Conservation (phyloP, 1,140 invertebrate genomes). For the Nasonia longicornis region DNA sequence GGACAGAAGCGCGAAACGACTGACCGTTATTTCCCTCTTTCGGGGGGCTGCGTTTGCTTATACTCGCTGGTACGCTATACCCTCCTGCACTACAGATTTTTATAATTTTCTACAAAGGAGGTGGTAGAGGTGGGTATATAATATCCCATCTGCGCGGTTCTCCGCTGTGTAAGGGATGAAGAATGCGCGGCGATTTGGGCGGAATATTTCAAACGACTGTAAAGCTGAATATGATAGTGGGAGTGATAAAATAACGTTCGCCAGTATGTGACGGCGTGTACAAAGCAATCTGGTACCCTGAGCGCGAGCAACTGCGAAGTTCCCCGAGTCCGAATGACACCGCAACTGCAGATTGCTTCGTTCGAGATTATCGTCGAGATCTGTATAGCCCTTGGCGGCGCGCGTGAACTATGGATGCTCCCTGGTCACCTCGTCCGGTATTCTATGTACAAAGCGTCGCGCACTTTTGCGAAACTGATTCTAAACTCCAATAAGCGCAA, state of each 20-base stretch:
- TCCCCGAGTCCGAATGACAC: neutral
- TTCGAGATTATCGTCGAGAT: neutral
- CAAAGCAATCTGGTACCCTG: too few species aligned
- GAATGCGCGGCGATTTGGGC: too few species aligned
- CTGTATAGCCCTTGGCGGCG: neutral
- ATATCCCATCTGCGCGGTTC: too few species aligned
- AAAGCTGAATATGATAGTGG: too few species aligned
- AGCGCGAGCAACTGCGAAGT: neutral
- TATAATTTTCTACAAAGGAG: constrained; percentile 4
- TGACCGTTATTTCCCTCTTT: neutral
- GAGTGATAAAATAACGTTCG: too few species aligned
- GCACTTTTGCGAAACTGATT: neutral
- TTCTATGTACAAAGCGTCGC: neutral
- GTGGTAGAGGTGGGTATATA: neutral
- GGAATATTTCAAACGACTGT: too few species aligned
- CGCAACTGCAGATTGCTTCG: neutral
- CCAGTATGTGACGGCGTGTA: too few species aligned
- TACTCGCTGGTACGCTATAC: neutral
- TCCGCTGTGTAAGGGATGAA: too few species aligned
- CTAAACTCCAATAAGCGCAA: too few species aligned
- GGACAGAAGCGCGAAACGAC: neutral
- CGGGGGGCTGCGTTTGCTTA: neutral
- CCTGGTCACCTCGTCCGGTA: neutral
- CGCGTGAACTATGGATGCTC: neutral
- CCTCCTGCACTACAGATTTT: neutral